Base-by-base conservation (phyloP, 2,888 invertebrate genomes). In the Nowickia ferox region DNA sequence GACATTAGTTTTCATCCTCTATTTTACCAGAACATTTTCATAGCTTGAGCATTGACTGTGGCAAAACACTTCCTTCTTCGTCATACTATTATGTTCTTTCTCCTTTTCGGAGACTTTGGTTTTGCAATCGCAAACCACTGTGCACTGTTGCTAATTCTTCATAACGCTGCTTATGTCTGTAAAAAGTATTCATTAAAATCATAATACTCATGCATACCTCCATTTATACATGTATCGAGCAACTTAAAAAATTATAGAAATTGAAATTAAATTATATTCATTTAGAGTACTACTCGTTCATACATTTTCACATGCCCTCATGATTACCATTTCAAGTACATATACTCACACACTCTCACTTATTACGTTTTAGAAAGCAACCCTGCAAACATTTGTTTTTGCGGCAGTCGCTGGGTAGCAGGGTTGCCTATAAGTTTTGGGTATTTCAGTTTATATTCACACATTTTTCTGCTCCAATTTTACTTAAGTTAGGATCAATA, bases 241-340 rank as follows among this genome's bases (percentile, higher is more conserved):
- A 76, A 51, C 51, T 30, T 9, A 66, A 63, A 44, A 66, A 53
- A 59, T 19, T 48, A 81, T 68, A 59, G 57, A 75, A 76, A 66
- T 75, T 75, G 46, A 75, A 81, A 61, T 81, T 61, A 66, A 61
- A 66, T 75, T 61, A 75, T 61, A 68, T 71, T 65, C 72, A 72
- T 80, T 80, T 72, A 80, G 68, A 57, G 77, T 55, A 48, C 13
- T 53, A 19, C 19, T 61, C 13, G 40, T 65, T 9, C 57, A 51
- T 51, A 51, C 48, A 44, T 72, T 72, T 72, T 48, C 55, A 65
- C 46, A 80, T 80, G 80, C 72, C 72, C 72, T 65, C 65, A 72
- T 80, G 72, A 65, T 72, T 72, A 65, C 19, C 19, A 44, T 55
- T 71, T 61, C 15, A 48, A 72, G 11, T 63, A 71, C 42, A 30